Conservation (phyloP, 2,113 vertebrate genomes). For the Lophochroa leadbeateri region DNA sequence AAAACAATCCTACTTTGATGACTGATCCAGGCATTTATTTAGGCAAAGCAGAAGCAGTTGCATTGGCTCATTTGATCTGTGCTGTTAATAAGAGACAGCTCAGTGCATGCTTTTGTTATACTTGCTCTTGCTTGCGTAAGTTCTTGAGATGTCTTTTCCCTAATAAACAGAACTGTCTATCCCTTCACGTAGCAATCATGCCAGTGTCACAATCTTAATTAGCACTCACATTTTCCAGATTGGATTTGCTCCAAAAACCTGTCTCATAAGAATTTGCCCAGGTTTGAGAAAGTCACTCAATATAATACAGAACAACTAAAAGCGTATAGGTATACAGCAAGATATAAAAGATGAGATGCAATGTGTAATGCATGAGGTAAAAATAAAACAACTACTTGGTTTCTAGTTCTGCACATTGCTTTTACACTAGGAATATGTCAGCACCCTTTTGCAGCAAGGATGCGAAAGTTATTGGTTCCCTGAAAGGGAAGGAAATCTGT, state of each 20-base stretch:
- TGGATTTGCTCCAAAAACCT: neutral
- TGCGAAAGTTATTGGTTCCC: neutral
- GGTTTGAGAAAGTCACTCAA: neutral
- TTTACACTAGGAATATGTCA: neutral
- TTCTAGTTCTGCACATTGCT: neutral
- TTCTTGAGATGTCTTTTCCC: neutral
- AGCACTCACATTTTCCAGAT: neutral
- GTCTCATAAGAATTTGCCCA: neutral
- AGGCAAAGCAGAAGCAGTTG: slow-evolving; percentile 62
- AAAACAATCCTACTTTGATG: slow-evolving; percentile 68
- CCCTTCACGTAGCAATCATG: neutral
- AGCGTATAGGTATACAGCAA: neutral
- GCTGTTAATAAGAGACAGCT: slow-evolving; percentile 53
- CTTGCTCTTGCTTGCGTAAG: slow-evolving; percentile 61
- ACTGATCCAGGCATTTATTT: slow-evolving; percentile 66
- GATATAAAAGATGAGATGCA: neutral
- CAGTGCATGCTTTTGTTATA: slow-evolving; percentile 48
- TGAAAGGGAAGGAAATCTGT: slow-evolving; percentile 4
- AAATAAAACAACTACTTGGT: neutral
- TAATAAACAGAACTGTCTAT: neutral
- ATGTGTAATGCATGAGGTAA: neutral
- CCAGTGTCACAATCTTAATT: slow-evolving; percentile 20
- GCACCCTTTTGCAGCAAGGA: neutral
- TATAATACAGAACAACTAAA: neutral
- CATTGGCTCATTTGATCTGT: slow-evolving; percentile 51